These are phyloP conservation scores for Platyrinchus mystaceus DNA, from an alignment of 2,797 vertebrate genomes.

Conservation along the genomic window DNA sequence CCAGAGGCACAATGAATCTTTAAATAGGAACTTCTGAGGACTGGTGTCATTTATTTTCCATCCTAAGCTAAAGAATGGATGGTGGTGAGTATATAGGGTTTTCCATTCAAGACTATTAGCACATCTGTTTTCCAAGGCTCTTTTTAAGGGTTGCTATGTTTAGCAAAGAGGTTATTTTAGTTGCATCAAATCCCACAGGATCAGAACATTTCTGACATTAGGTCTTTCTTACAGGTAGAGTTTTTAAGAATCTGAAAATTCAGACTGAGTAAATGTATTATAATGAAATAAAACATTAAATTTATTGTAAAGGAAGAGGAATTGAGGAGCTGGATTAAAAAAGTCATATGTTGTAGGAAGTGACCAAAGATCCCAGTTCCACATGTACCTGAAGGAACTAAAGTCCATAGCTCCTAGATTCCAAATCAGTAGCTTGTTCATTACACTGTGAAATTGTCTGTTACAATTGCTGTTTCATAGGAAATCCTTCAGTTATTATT, in stretches of 20 bases:
- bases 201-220: background rate
- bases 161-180: background rate
- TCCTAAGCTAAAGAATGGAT: background rate
- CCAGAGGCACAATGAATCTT: conserved; percentile 28
- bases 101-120: background rate
- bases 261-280: background rate
- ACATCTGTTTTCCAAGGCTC: conserved; percentile 48
- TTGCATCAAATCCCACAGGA: background rate
- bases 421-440: background rate
- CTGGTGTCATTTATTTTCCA: conserved; percentile 4
- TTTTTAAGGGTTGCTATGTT: background rate
- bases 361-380: background rate
- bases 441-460: background rate
- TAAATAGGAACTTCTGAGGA: conserved; percentile 23
- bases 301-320: background rate
- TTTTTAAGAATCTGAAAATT: background rate
- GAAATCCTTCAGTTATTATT: background rate
- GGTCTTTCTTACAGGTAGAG: background rate
- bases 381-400: background rate
- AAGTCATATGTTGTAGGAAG: background rate
- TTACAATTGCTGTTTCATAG: background rate
- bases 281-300: background rate
- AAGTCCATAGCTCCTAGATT: background rate
- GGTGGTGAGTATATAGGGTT: background rate
- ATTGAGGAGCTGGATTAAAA: background rate